Evolutionary conservation across 2,113 vertebrate species (phyloP).

Genomic region (Struthidea cinerea): DNA sequence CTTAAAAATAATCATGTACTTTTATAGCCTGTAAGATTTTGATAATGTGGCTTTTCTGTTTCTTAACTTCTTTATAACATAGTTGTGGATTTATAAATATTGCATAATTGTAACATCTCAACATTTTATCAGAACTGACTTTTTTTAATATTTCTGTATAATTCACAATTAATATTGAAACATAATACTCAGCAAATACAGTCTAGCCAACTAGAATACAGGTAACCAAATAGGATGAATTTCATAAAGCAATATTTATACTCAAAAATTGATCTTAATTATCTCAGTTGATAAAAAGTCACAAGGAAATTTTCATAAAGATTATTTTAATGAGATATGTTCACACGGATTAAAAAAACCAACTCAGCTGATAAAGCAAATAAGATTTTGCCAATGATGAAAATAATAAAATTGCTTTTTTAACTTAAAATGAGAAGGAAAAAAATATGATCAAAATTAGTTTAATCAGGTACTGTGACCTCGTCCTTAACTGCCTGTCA

Average conservation of each 20-base stretch:
- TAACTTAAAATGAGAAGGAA: not conserved
- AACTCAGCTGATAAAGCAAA: not conserved
- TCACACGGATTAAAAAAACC: not conserved
- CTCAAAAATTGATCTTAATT: not conserved
- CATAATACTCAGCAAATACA: not conserved
- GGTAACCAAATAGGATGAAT: not conserved
- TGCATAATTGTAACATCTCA: not conserved
- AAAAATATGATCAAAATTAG: not conserved
- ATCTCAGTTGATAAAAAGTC: not conserved
- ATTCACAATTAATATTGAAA: not conserved
- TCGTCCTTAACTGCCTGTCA: not conserved
- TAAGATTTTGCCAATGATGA: not conserved
- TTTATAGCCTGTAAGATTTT: not conserved
- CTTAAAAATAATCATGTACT: not conserved
- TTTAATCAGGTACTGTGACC: not conserved
- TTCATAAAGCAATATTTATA: not conserved
- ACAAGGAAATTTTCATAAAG: not conserved
- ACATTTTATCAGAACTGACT: not conserved
- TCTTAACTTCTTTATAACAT: not conserved
- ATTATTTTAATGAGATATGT: not conserved
- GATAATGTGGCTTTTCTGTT: not conserved
- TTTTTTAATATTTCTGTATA: not conserved
- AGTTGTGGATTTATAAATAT: not conserved
- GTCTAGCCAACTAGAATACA: not conserved
- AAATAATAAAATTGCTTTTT: not conserved